These are phyloP conservation scores for Aplidium turbinatum DNA, from an alignment of 23 tunicate genomes.

Conservation along the genomic window DNA sequence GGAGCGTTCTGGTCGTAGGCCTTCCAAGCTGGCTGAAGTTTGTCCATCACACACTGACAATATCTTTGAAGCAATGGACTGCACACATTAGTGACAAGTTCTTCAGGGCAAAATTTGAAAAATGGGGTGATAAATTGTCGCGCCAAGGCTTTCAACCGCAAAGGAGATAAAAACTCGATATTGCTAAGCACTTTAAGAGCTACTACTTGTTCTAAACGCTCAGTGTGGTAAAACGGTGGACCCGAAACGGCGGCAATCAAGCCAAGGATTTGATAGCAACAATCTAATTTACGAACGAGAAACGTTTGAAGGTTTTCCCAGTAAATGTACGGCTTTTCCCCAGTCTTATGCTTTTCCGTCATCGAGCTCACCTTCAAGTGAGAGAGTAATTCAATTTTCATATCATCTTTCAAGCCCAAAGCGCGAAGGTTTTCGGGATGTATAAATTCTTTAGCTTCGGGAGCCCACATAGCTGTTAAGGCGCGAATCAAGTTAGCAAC, in stretches of 20 bases:
- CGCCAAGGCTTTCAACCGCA: conserved; percentile 40
- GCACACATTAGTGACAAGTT: conserved; percentile 23
- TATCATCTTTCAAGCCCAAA: conserved; percentile 48
- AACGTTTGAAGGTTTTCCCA: conserved; percentile 75
- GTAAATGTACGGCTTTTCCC: conserved; percentile 24
- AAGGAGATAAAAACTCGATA: conserved; percentile 38
- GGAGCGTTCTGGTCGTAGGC: conserved; percentile 37
- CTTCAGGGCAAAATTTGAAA: conserved; percentile 60
- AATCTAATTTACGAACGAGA: conserved; percentile 35
- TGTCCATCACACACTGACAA: conserved; percentile 54
- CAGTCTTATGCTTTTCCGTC: conserved; percentile 20
- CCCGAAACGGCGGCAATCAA: conserved; percentile 42
- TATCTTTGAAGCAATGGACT: conserved; percentile 47
- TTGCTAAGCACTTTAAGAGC: conserved; percentile 30
- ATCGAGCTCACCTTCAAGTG: no score
- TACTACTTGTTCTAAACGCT: conserved; percentile 28
- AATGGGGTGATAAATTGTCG: conserved; percentile 60
- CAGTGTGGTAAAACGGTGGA: conserved; percentile 30
- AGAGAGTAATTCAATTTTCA: conserved; percentile 36
- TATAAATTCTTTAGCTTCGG: neutral
- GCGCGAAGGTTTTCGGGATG: conserved; percentile 46
- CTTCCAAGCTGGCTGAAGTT: conserved; percentile 58
- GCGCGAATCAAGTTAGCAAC: conserved; percentile 33
- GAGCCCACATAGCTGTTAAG: conserved; percentile 60
- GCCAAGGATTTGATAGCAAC: conserved; percentile 64